phyloP scores from a whole-genome alignment of 2,113 vertebrate species.

The Thamnaconus septentrionalis region DNA sequence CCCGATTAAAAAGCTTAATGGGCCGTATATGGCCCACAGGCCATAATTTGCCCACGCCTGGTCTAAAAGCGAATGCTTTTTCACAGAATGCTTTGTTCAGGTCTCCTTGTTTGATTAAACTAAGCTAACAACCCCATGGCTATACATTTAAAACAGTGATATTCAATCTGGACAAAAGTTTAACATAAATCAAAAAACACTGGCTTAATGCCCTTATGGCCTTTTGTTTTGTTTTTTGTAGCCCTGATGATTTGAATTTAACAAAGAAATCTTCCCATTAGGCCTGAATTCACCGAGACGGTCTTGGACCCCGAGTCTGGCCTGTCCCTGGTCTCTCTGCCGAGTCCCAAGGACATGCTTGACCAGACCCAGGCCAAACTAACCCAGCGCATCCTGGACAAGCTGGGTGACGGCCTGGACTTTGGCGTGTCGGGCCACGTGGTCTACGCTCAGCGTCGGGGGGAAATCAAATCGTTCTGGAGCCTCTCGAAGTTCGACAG shows the following conservation, averaged over 20 bases:
- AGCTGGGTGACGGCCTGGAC: conserved; percentile 74
- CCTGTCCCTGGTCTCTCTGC: conserved; percentile 71
- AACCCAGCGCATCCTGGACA: conserved; percentile 74
- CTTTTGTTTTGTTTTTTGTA: too few species aligned
- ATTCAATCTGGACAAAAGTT: too few species aligned
- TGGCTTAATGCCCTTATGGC: too few species aligned
- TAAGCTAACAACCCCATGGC: too few species aligned
- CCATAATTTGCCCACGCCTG: too few species aligned
- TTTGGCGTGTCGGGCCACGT: conserved; percentile 53
- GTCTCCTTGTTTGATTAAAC: too few species aligned
- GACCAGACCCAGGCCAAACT: conserved; percentile 65
- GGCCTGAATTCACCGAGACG: conserved; percentile 36
- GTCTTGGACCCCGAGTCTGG: conserved; percentile 11
- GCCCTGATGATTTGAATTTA: background rate
- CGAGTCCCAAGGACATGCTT: conserved; percentile 59
- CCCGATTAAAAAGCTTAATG: too few species aligned
- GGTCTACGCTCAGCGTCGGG: conserved; percentile 57
- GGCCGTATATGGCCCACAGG: too few species aligned
- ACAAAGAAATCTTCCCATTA: conserved; percentile 26
- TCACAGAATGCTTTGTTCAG: too few species aligned
- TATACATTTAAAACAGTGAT: too few species aligned
- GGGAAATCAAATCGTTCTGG: conserved; percentile 71
- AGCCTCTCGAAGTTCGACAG: conserved; percentile 67
- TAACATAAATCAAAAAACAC: too few species aligned
- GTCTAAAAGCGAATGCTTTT: too few species aligned